Conservation (phyloP, 2,113 vertebrate genomes). For the Montifringilla adamsi region DNA sequence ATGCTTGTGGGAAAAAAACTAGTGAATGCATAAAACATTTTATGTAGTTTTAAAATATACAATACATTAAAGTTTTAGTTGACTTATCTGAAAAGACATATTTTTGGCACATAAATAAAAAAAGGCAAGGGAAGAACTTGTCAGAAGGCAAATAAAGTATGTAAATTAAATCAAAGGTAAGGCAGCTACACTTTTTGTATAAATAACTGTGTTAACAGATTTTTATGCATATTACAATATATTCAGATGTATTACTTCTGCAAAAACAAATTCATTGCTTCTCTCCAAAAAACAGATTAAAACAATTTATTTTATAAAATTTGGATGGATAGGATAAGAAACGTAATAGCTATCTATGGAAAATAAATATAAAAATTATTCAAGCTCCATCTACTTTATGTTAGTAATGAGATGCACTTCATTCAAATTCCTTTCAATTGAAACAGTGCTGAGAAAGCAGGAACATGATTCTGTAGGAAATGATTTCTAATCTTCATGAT, state of each 20-base stretch:
- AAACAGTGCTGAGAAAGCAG: conserved; percentile 84
- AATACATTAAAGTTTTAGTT: conserved; percentile 80
- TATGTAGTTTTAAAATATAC: conserved; percentile 80
- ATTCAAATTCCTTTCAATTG: conserved; percentile 87
- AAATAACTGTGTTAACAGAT: conserved; percentile 82
- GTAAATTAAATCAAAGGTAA: conserved; percentile 85
- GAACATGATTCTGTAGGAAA: conserved; percentile 81
- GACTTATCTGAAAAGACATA: conserved; percentile 81
- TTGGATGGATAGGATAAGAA: conserved; percentile 81
- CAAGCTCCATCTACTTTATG: conserved; percentile 83
- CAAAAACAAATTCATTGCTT: conserved; percentile 81
- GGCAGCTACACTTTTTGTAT: conserved; percentile 80
- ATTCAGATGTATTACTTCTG: conserved; percentile 79
- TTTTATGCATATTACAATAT: conserved; percentile 81
- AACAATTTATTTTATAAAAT: conserved; percentile 83
- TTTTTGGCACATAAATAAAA: conserved; percentile 83
- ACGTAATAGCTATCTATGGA: conserved; percentile 79
- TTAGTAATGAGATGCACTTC: conserved; percentile 84
- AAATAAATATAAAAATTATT: conserved; percentile 85
- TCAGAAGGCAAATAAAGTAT: conserved; percentile 82
- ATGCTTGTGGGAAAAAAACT: conserved; percentile 60
- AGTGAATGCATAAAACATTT: conserved; percentile 76
- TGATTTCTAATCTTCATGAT: conserved; percentile 85
- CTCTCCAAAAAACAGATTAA: conserved; percentile 79
- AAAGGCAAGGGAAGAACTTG: conserved; percentile 80